Evolutionary conservation across 2,888 invertebrate genomes (phyloP).

Genomic region (Venusia cambrica): DNA sequence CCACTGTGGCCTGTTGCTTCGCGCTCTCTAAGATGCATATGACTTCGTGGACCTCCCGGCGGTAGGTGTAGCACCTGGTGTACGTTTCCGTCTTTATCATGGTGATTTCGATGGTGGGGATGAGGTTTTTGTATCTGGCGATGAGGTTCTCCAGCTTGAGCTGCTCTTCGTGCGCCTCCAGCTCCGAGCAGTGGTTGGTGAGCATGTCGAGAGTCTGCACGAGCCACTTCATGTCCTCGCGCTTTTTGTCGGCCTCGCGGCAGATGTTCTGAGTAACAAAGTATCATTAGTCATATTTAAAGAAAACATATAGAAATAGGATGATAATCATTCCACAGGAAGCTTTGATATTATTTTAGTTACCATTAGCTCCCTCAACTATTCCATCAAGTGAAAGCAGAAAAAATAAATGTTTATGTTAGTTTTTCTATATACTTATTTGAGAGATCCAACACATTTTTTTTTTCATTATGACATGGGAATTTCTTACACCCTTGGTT

Average conservation of each 20-base stretch:
- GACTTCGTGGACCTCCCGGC: conserved; percentile 93
- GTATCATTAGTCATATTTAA: too few species aligned
- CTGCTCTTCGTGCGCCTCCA: conserved; percentile 90
- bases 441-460: too few species aligned
- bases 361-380: conserved; percentile 35
- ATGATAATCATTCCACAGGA: conserved; percentile 1
- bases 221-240: conserved; percentile 97
- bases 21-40: conserved; percentile 89
- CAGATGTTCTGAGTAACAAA: conserved; percentile 87
- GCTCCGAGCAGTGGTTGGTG: conserved; percentile 89
- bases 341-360: too few species aligned
- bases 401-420: conserved; percentile 12
- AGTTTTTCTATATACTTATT: neutral
- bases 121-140: conserved; percentile 93
- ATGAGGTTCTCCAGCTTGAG: conserved; percentile 90
- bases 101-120: conserved; percentile 95
- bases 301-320: neutral
- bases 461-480: too few species aligned
- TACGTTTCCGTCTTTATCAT: conserved; percentile 96
- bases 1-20: conserved; percentile 85
- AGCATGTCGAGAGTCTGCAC: conserved; percentile 94
- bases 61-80: conserved; percentile 95
- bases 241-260: conserved; percentile 92
- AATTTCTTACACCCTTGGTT: too few species aligned
- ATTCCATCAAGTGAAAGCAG: conserved; percentile 25